Evolutionary conservation across 2,113 vertebrate genomes (phyloP), one percentile per base, ranked within the genome.

Genomic region (Melanocharis versteri): DNA sequence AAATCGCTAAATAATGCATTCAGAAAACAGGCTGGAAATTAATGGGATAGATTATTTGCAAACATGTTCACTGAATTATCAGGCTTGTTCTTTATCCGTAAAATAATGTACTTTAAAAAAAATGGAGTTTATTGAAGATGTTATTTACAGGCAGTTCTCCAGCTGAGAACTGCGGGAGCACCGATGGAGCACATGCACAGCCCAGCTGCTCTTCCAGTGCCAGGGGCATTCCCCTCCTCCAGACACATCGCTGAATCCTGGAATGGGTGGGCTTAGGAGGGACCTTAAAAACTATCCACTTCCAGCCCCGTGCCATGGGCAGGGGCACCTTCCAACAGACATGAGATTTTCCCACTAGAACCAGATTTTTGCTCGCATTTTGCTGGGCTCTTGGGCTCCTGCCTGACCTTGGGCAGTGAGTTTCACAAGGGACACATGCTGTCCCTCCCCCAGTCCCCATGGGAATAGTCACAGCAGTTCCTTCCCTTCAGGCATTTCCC

Each of bases 31-130:
- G 39, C 79, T 61, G 90, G 88, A 95, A 96, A 88, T 97, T 93
- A 97, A 97, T 96, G 93, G 90, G 75, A 78, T 37, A 78, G 93
- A 95, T 95, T 95, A 96, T 93, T 95, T 96, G 94, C 93, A 95
- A 95, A 97, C 94, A 93, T 90, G 90, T 81, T 97, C 93, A 30
- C 80, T 93, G 94, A 88, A 81, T 96, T 94, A 96, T 93, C 93
- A 94, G 79, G 47, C 93, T 94, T 93, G 90, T 89, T 94, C 80
- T 90, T 79, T 90, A 90, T 77, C 91, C 2, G 1, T 66, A 93
- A 95, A 92, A 90, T 93, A 86, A 93, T 78, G 95, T 81, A 81
- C 86, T 94, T 73, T 1, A 31, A 7, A 45, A 39, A 37, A 30
- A 18, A 10, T 0, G 15, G 37, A 53, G 58, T 77, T 83, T 79